Evolutionary conservation across 2,888 invertebrate species (phyloP).

Genomic region (Drosophila limbata): DNA sequence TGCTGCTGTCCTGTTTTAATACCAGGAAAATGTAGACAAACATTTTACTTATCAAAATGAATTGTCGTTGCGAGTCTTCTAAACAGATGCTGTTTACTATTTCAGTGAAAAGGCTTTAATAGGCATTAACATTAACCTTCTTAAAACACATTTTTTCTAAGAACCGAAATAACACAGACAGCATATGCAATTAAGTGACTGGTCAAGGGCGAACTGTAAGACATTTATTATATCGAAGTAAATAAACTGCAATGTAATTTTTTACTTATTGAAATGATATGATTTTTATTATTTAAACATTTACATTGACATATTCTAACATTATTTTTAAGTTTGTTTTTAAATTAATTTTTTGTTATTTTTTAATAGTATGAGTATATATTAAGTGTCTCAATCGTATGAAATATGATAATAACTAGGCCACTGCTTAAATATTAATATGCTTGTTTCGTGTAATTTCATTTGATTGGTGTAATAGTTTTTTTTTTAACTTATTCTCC

Average conservation of each 20-base stretch:
- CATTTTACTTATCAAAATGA: no score
- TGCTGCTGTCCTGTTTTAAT: no score
- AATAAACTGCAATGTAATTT: background rate
- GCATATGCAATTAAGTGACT: no score
- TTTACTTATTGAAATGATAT: conserved; percentile 56
- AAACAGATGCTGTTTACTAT: no score
- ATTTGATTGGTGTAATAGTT: conserved; percentile 21
- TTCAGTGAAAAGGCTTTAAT: no score
- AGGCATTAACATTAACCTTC: no score
- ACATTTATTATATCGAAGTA: no score
- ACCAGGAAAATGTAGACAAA: no score
- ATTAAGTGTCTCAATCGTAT: conserved; percentile 32
- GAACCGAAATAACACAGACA: no score
- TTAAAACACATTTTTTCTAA: no score
- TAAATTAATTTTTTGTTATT: conserved; percentile 34
- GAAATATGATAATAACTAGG: conserved; percentile 26
- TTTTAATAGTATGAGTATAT: conserved; percentile 31
- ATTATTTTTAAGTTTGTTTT: conserved; percentile 24
- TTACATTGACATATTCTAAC: conserved; percentile 51
- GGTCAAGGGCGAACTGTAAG: no score
- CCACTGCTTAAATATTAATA: conserved; percentile 34
- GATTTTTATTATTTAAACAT: conserved; percentile 60
- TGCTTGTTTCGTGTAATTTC: conserved; percentile 10
- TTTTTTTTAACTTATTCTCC: background rate
- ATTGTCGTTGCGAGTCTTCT: no score